These are phyloP conservation scores for Xylophagus ater DNA, from an alignment of 2,888 invertebrate species.

Conservation along the genomic window DNA sequence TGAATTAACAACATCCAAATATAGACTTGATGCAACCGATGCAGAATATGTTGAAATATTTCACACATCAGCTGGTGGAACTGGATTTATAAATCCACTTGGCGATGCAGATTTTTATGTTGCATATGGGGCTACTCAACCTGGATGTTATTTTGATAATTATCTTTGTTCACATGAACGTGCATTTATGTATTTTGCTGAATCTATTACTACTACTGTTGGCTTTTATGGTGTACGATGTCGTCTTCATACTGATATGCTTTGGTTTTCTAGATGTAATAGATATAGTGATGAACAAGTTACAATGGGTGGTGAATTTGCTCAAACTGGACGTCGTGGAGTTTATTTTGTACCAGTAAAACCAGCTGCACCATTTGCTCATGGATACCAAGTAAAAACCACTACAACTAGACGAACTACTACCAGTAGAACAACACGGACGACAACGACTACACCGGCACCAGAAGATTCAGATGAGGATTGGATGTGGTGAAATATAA, in stretches of 20 bases:
- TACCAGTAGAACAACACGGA: too few relatives aligned
- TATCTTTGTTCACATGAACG: slow-evolving; percentile 15
- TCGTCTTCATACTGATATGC: too few relatives aligned
- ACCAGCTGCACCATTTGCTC: too few relatives aligned
- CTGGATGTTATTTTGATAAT: slow-evolving; percentile 21
- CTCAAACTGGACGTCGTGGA: background rate
- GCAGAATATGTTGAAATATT: slow-evolving; percentile 23
- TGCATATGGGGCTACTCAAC: slow-evolving; percentile 20
- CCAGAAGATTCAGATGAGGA: too few relatives aligned
- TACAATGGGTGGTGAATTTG: slow-evolving; percentile 6
- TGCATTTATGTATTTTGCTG: slow-evolving; percentile 14
- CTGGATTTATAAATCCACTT: slow-evolving; percentile 19
- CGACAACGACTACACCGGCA: too few relatives aligned
- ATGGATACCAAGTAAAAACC: too few relatives aligned
- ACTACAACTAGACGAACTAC: too few relatives aligned
- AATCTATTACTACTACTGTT: slow-evolving; percentile 23
- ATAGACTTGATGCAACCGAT: slow-evolving; percentile 15
- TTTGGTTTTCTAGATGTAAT: too few relatives aligned
- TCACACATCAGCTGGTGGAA: slow-evolving; percentile 21
- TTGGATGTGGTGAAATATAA: too few relatives aligned
- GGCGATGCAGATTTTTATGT: slow-evolving; percentile 14
- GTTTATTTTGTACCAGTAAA: background rate
- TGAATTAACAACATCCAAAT: background rate
- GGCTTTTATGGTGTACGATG: slow-evolving; percentile 2
- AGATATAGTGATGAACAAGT: too few relatives aligned